Evolutionary conservation across 2,113 vertebrate genomes (phyloP).

Genomic region (Hydrochoerus hydrochaeris): DNA sequence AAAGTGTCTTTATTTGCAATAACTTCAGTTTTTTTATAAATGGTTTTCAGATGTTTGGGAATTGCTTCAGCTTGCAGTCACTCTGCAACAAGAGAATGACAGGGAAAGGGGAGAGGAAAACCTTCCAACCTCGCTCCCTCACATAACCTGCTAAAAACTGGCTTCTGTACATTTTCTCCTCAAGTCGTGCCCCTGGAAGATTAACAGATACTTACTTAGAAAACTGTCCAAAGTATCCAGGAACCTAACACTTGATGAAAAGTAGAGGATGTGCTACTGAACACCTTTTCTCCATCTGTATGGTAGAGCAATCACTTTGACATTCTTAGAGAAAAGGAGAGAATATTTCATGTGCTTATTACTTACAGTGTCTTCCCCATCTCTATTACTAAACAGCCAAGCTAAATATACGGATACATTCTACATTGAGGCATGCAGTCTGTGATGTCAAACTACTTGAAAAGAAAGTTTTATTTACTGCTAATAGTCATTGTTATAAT

Average conservation of each 20-base stretch:
- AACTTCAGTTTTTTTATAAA: conserved; percentile 68
- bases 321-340: conserved; percentile 37
- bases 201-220: conserved; percentile 73
- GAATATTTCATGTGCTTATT: background rate
- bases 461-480: background rate
- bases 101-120: background rate
- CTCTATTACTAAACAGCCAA: conserved; percentile 7
- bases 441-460: background rate
- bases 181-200: conserved; percentile 49
- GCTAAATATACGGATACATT: background rate
- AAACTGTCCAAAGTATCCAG: conserved; percentile 32
- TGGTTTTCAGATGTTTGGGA: conserved; percentile 80
- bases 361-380: conserved; percentile 16
- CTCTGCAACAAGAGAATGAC: background rate
- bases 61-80: conserved; percentile 58
- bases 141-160: conserved; percentile 37
- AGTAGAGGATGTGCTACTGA: background rate
- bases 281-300: conserved; percentile 42
- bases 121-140: background rate
- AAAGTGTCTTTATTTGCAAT: conserved; percentile 68
- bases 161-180: conserved; percentile 67
- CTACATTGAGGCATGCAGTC: background rate
- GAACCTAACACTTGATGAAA: conserved; percentile 64
- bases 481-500: background rate
- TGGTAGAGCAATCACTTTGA: background rate